phyloP scores from a whole-genome alignment of 1,140 invertebrate species.

The Drosophila micromelanica region DNA sequence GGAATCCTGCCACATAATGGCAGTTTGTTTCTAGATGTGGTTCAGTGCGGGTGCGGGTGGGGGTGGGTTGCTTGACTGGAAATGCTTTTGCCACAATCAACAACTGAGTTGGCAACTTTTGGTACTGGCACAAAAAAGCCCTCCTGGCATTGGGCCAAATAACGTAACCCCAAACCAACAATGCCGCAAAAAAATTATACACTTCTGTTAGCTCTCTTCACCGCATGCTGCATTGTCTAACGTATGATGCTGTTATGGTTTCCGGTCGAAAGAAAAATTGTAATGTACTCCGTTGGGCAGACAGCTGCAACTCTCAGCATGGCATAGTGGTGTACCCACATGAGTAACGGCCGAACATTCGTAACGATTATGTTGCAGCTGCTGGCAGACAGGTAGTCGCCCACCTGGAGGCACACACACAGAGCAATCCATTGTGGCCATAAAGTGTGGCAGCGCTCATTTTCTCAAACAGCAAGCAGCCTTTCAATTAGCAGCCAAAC shows the following conservation, averaged over 20 bases:
- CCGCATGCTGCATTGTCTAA: not conserved
- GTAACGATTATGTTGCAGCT: slow-evolving; percentile 68
- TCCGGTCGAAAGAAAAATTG: slow-evolving; percentile 34
- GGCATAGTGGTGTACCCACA: slow-evolving; percentile 11
- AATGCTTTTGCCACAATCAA: slow-evolving; percentile 8
- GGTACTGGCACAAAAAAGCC: not conserved
- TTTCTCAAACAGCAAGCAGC: not conserved
- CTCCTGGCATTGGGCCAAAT: slow-evolving; percentile 37
- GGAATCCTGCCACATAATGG: slow-evolving; percentile 22
- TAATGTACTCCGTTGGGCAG: slow-evolving; percentile 33
- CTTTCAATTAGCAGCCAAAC: slow-evolving; percentile 26
- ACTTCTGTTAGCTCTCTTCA: not conserved
- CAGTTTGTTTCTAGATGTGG: slow-evolving; percentile 32
- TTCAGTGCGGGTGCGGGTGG: not conserved
- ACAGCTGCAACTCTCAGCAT: not conserved
- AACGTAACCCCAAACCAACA: slow-evolving; percentile 47
- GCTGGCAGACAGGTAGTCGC: slow-evolving; percentile 34
- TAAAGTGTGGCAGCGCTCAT: not conserved
- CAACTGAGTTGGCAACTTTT: slow-evolving; percentile 20
- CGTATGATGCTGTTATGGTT: slow-evolving; percentile 40
- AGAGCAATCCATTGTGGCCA: not conserved
- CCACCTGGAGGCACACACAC: slow-evolving; percentile 16
- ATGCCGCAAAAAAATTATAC: slow-evolving; percentile 15
- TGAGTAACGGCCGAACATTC: slow-evolving; percentile 64
- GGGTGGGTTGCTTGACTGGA: not conserved